Conservation (phyloP, 2,797 vertebrate genomes). For the Notamacropus eugenii region DNA sequence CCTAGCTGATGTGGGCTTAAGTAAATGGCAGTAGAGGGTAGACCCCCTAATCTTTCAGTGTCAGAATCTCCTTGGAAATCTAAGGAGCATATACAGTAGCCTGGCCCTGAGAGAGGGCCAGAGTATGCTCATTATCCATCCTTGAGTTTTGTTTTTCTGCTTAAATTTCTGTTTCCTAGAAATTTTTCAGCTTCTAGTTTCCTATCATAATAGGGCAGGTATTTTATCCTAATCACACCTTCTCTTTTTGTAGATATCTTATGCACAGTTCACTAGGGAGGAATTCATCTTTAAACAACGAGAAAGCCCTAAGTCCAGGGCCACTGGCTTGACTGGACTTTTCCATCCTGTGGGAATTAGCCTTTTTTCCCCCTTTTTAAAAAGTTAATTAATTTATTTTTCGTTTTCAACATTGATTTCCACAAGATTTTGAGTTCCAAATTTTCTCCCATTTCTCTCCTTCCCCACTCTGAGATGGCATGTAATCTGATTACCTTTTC, state of each 20-base stretch:
- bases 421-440: no score
- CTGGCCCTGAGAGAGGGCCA: not conserved
- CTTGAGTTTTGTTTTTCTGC: not conserved
- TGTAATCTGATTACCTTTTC: no score
- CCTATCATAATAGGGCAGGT: not conserved
- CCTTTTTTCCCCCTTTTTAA: no score
- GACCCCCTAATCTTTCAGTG: not conserved
- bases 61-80: not conserved
- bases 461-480: no score
- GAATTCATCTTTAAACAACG: not conserved
- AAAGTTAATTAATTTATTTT: no score
- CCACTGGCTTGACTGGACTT: no score
- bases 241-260: not conserved
- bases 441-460: no score
- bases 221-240: not conserved
- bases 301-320: no score
- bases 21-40: not conserved
- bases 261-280: no score
- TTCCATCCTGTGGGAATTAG: no score
- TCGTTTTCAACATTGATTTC: no score
- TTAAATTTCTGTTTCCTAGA: not conserved
- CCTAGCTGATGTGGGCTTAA: not conserved
- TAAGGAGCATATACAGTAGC: not conserved
- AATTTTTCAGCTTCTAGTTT: not conserved
- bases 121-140: not conserved